These are phyloP conservation scores for Chrysocyon brachyurus DNA, from an alignment of 2,797 vertebrate genomes.

Conservation along the genomic window DNA sequence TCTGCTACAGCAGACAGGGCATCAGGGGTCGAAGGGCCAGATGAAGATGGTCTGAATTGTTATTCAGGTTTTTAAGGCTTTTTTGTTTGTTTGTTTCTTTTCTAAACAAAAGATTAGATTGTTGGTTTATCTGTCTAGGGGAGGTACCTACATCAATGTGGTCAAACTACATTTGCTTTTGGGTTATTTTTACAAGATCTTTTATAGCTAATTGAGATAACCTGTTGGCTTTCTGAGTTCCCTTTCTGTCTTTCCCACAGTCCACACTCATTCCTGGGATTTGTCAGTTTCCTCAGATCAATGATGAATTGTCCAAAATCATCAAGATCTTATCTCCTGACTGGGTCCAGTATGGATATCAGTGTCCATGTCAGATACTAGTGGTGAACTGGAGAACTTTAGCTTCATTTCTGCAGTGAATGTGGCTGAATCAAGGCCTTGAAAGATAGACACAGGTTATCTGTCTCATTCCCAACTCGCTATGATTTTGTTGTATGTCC, in stretches of 20 bases:
- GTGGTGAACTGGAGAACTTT: background rate
- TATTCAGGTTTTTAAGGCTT: background rate
- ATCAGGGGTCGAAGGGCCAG: background rate
- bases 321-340: background rate
- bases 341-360: background rate
- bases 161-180: background rate
- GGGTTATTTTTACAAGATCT: background rate
- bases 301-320: background rate
- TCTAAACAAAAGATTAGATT: background rate
- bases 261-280: background rate
- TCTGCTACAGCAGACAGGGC: background rate
- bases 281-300: background rate
- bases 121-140: background rate
- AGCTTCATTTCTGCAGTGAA: background rate
- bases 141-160: background rate
- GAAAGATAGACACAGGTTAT: background rate
- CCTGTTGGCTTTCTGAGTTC: background rate
- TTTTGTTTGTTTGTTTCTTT: too few species aligned
- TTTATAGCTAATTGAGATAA: background rate
- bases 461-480: background rate
- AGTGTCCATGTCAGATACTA: background rate
- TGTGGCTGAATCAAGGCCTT: background rate
- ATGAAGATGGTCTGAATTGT: background rate
- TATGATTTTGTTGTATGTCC: background rate
- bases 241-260: background rate